Percentiles rank a stretch among this genome's conserved stretches.
These are phyloP conservation scores for Tokudaia muenninki DNA, from an alignment of 2,797 vertebrate genomes.

Conservation along the genomic window DNA sequence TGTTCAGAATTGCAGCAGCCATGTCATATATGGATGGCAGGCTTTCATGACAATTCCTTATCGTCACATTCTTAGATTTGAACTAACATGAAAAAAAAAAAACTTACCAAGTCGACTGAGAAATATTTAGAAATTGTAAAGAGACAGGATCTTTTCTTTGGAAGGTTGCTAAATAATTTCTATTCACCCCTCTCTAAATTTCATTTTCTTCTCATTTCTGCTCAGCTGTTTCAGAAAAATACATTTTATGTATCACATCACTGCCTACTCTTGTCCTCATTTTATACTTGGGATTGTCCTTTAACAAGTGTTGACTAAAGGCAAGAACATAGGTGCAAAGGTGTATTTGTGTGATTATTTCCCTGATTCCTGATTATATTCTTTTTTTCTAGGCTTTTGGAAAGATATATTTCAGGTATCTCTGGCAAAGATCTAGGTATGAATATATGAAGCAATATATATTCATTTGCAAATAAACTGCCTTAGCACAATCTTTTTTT, in stretches of 20 bases:
- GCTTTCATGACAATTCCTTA: not conserved
- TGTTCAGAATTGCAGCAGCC: not conserved
- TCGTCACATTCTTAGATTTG: not conserved
- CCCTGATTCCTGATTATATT: not conserved
- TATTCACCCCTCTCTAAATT: not conserved
- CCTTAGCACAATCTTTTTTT: not conserved
- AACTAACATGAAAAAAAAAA: not conserved
- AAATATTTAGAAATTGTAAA: not conserved
- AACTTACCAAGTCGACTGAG: not conserved
- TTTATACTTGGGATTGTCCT: not conserved
- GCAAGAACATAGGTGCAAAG: not conserved
- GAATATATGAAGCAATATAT: not conserved
- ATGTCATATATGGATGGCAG: not conserved
- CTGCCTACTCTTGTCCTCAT: not conserved
- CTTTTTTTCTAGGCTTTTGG: not conserved
- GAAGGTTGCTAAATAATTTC: not conserved
- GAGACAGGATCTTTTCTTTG: not conserved
- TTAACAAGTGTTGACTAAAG: not conserved
- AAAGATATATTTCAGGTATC: not conserved
- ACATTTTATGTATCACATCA: not conserved
- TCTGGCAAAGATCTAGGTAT: not conserved
- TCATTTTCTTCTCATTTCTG: not conserved
- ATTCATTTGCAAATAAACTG: not conserved
- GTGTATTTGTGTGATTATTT: slow-evolving; percentile 14
- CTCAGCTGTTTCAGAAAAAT: not conserved